Conservation (phyloP, 2,888 invertebrate species). For the Pollenia labialis region DNA sequence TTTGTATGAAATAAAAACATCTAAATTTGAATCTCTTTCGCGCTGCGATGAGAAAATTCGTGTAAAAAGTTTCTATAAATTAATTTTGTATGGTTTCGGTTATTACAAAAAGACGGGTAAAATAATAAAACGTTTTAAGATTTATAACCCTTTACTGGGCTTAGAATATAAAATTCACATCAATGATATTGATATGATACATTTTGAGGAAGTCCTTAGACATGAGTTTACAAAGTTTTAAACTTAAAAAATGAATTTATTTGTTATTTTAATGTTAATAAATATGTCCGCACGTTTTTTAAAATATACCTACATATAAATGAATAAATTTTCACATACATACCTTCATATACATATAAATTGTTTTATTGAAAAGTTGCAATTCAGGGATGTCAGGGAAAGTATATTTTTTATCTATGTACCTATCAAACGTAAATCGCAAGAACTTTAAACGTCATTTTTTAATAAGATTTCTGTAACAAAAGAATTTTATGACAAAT, state of each 20-base stretch:
- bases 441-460: too few species aligned
- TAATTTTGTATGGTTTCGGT: slow-evolving; percentile 50
- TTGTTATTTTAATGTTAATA: too few species aligned
- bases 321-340: too few species aligned
- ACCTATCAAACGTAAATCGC: too few species aligned
- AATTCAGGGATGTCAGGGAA: too few species aligned
- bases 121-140: slow-evolving; percentile 37
- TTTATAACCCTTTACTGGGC: slow-evolving; percentile 46
- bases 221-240: slow-evolving; percentile 1
- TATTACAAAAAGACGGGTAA: slow-evolving; percentile 41
- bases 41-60: background rate
- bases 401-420: too few species aligned
- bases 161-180: background rate
- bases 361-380: too few species aligned
- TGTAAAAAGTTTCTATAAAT: slow-evolving; percentile 23
- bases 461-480: too few species aligned
- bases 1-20: slow-evolving; percentile 56
- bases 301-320: too few species aligned
- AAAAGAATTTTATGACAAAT: too few species aligned
- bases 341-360: too few species aligned
- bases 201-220: slow-evolving; percentile 30
- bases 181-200: slow-evolving; percentile 37
- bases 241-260: background rate
- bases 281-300: too few species aligned
- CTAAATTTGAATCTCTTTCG: background rate